Percentiles rank a stretch among this genome's conserved stretches.
Conservation (phyloP, 2,888 invertebrate genomes). For the Galerucella pusilla region DNA sequence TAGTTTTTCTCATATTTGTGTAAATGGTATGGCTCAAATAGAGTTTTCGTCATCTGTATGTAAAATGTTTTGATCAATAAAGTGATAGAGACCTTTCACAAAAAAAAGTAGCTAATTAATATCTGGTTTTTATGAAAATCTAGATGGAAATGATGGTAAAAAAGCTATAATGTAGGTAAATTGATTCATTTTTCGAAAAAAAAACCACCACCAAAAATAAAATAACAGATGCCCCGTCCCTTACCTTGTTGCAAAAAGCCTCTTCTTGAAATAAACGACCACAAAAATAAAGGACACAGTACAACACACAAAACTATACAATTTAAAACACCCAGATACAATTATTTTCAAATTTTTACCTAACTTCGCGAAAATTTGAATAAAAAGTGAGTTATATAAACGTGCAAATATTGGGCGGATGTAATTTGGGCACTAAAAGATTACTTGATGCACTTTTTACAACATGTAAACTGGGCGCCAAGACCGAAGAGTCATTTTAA, state of each 20-base stretch:
- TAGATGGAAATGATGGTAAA: not conserved
- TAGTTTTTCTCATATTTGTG: too few species aligned
- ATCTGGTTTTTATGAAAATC: conserved; percentile 9
- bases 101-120: conserved; percentile 13
- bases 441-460: too few species aligned
- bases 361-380: not conserved
- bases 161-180: conserved; percentile 15
- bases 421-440: too few species aligned
- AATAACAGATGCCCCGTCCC: conserved; percentile 38
- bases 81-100: conserved; percentile 23
- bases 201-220: conserved; percentile 19
- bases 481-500: too few species aligned
- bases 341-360: not conserved
- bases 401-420: not conserved
- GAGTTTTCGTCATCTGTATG: too few species aligned
- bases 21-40: too few species aligned
- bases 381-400: not conserved
- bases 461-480: too few species aligned
- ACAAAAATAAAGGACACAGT: conserved; percentile 17
- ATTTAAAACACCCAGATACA: conserved; percentile 10
- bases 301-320: not conserved
- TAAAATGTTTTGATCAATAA: not conserved
- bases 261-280: conserved; percentile 26
- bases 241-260: conserved; percentile 31
- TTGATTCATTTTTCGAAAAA: not conserved